phyloP scores from a whole-genome alignment of 2,113 vertebrate genomes.

The Paedocypris sp. region DNA sequence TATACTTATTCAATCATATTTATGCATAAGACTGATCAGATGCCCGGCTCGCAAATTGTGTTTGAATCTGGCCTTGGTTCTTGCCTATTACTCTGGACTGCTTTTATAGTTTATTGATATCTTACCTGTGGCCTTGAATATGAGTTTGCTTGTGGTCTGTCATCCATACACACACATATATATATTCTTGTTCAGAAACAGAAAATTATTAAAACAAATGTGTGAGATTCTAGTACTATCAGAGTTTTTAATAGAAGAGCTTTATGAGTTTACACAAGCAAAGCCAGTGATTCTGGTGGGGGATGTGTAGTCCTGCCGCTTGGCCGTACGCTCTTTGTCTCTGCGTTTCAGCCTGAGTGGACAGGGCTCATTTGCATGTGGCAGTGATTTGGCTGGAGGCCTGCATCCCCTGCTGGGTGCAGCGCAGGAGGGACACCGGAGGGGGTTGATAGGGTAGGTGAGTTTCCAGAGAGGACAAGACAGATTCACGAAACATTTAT shows the following conservation, averaged over 20 bases:
- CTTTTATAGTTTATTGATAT: too few relatives aligned
- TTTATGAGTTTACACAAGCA: not conserved
- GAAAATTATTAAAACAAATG: too few relatives aligned
- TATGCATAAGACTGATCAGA: too few relatives aligned
- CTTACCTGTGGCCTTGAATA: too few relatives aligned
- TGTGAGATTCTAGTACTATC: too few relatives aligned
- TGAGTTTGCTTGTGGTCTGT: too few relatives aligned
- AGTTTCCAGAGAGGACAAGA: slow-evolving; percentile 67
- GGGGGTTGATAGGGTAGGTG: slow-evolving; percentile 23
- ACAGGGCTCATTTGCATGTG: slow-evolving; percentile 72
- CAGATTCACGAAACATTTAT: slow-evolving; percentile 70
- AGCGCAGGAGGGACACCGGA: slow-evolving; percentile 50
- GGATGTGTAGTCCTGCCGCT: slow-evolving; percentile 57
- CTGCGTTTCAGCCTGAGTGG: slow-evolving; percentile 68
- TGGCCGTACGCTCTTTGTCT: slow-evolving; percentile 66
- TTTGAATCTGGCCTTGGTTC: too few relatives aligned
- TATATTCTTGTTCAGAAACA: too few relatives aligned
- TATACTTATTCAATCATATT: too few relatives aligned
- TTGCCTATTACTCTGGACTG: too few relatives aligned
- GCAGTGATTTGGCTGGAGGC: slow-evolving; percentile 67
- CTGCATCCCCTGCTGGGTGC: slow-evolving; percentile 70
- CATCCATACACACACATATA: too few relatives aligned
- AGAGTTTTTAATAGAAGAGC: not conserved
- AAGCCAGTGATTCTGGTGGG: slow-evolving; percentile 21
- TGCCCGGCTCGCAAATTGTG: too few relatives aligned